Evolutionary conservation across 2,797 vertebrate genomes (phyloP).

Genomic region (Somateria mollissima): DNA sequence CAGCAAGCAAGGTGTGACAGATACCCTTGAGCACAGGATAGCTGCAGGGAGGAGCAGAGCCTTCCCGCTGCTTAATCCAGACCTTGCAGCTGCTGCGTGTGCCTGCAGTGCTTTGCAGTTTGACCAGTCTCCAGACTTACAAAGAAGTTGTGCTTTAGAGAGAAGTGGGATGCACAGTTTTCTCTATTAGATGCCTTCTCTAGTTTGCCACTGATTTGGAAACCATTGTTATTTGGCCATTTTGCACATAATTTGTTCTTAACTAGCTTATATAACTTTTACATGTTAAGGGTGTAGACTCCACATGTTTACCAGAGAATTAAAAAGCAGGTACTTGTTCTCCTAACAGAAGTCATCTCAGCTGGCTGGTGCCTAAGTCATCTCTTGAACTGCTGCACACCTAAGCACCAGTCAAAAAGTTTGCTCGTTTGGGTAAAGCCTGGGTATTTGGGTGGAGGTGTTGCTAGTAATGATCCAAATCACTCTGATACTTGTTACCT

Average conservation of each 20-base stretch:
- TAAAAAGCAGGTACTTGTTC: not conserved
- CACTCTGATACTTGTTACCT: not conserved
- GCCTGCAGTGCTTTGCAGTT: not conserved
- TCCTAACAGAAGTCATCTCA: not conserved
- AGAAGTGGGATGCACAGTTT: fast-evolving
- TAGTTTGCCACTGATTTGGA: not conserved
- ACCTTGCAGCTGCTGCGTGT: fast-evolving
- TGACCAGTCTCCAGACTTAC: not conserved
- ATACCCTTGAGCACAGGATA: not conserved
- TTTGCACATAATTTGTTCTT: not conserved
- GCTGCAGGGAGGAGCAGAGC: not conserved
- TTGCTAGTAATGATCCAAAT: not conserved
- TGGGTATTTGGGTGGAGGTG: not conserved
- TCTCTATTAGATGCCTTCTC: not conserved
- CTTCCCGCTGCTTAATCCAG: not conserved
- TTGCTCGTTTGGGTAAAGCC: not conserved
- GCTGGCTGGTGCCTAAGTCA: not conserved
- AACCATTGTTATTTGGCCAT: not conserved
- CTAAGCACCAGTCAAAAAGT: not conserved
- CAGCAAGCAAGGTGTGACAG: not conserved
- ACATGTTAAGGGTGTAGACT: not conserved
- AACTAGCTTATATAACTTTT: not conserved
- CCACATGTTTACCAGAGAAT: not conserved
- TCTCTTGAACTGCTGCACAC: not conserved
- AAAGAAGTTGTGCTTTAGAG: not conserved